Base-by-base conservation (phyloP, 1,140 invertebrate species). In the Hylyphantes graminicola region DNA sequence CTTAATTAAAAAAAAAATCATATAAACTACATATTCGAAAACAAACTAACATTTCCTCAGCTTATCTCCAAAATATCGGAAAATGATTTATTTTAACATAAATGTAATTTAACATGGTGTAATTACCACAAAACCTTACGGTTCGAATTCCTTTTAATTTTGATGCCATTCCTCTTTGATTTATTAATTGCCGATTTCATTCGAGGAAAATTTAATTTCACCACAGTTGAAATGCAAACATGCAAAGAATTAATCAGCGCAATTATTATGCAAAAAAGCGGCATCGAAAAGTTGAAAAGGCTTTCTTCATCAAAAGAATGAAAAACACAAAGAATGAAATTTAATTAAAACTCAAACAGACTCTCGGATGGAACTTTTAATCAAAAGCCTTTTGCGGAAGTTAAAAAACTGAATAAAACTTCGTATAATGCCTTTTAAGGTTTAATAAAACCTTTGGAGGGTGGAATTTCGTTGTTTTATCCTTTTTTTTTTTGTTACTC, bases 211-310 rank as follows among this genome's bases (percentile, higher is more conserved):
- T 35, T 35, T 35, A 35, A 35, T 35, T 35, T 35, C 35, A 35
- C 35, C 35, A 35, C 35, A 35, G 35, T 35, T 35, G 35, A 35
- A 35, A 35, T 35, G 35, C 35, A 35, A 83, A 74, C 80, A 83
- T 83, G 80, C 80, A 75, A 83, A 50, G 68, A 83, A 73, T 83
- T 83, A 83, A 83, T 83, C 80, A 83, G 61, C 53, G 50, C 80
- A 83, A 83, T 83, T 83, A 83, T 74, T 74, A 83, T 75, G 57
- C 61, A 78, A 50, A 2, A n/a, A 61, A 17, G 57, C 12, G 17
- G 57, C 12, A 61, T 15, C 17, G 57, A 12, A 61, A 35, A 35
- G 35, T 35, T 35, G 35, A 35, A 35, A 35, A 35, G 35, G 35
- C 35, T 35, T 35, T 35, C 35, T 35, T 35, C 35, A 61, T 61